Conservation (phyloP, 2,888 invertebrate species). For the Rhagium mordax region DNA sequence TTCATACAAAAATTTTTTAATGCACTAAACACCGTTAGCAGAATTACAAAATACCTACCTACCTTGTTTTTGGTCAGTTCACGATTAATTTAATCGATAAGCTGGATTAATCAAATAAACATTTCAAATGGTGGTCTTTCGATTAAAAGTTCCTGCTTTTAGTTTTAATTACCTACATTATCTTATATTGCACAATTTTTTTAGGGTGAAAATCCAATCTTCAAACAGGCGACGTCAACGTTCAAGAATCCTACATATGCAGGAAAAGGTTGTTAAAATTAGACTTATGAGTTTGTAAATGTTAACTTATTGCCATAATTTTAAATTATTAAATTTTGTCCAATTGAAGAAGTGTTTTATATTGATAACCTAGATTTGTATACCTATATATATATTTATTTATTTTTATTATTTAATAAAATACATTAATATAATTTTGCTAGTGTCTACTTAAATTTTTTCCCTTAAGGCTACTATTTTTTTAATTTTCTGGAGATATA, state of each 20-base stretch:
- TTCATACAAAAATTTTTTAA: too few relatives aligned
- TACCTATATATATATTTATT: constrained; percentile 1
- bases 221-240: constrained; percentile 98
- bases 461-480: not conserved
- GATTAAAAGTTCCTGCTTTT: too few relatives aligned
- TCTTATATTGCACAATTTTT: too few relatives aligned
- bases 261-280: constrained; percentile 74
- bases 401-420: not conserved
- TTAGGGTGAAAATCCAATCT: constrained; percentile 99
- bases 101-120: too few relatives aligned
- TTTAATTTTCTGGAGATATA: too few relatives aligned
- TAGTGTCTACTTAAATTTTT: not conserved
- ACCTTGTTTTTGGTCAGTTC: too few relatives aligned
- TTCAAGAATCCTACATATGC: constrained; percentile 99
- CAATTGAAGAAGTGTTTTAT: constrained; percentile 1
- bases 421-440: too few relatives aligned
- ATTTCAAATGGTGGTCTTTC: too few relatives aligned
- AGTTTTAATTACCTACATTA: too few relatives aligned
- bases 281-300: not conserved
- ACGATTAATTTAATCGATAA: too few relatives aligned
- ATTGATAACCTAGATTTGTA: constrained; percentile 1
- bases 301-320: not conserved
- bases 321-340: not conserved
- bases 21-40: too few relatives aligned
- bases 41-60: too few relatives aligned